phyloP scores from a whole-genome alignment of 2,888 invertebrate species.

The Lottia gigantea region DNA sequence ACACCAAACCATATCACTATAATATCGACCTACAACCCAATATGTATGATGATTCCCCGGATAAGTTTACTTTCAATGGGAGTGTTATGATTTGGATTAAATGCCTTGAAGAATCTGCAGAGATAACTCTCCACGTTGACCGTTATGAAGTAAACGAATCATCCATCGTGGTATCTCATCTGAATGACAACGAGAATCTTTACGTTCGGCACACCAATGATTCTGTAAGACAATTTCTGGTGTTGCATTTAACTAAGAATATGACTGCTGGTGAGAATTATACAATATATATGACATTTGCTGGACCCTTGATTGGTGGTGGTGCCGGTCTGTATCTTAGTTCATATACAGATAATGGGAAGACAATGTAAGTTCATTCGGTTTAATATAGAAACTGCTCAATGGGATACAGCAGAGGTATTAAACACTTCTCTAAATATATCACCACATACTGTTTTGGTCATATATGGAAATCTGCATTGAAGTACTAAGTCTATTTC shows the following conservation, averaged over 20 bases:
- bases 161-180: neutral
- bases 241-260: constrained; percentile 74
- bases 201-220: constrained; percentile 27
- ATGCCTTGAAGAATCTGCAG: constrained; percentile 69
- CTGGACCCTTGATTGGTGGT: constrained; percentile 76
- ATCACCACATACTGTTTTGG: too few species aligned
- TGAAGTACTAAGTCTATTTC: too few species aligned
- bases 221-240: constrained; percentile 41
- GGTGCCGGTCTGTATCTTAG: constrained; percentile 42
- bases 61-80: constrained; percentile 42
- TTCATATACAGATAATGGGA: constrained; percentile 31
- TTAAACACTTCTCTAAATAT: too few species aligned
- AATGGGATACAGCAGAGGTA: too few species aligned
- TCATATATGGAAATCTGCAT: too few species aligned
- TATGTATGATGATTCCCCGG: constrained; percentile 41
- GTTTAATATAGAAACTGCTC: too few species aligned
- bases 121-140: constrained; percentile 77
- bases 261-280: constrained; percentile 76
- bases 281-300: constrained; percentile 77
- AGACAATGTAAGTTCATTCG: constrained; percentile 41
- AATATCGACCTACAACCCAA: constrained; percentile 47
- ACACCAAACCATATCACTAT: constrained; percentile 44
- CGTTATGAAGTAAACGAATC: constrained; percentile 14
- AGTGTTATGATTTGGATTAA: constrained; percentile 34
- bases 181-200: neutral